phyloP scores from a whole-genome alignment of 2,113 vertebrate species.

The Oncorhynchus mykiss region DNA sequence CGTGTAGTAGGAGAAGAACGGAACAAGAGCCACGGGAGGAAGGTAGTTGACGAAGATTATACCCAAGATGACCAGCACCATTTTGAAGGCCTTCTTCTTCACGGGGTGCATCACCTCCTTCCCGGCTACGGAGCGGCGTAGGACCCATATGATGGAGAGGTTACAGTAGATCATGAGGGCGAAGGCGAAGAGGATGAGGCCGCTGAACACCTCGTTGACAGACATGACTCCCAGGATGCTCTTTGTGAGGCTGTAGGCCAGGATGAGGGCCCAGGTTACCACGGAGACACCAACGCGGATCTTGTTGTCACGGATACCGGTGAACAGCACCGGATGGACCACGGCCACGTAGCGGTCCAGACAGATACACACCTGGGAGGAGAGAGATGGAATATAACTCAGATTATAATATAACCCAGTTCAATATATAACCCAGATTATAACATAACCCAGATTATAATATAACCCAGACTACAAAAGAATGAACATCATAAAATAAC shows the following conservation, averaged over 20 bases:
- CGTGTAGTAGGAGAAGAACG: slow-evolving; percentile 63
- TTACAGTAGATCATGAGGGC: slow-evolving; percentile 74
- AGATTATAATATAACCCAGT: too few relatives aligned
- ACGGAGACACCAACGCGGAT: slow-evolving; percentile 50
- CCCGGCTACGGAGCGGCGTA: slow-evolving; percentile 65
- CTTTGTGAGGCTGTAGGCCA: slow-evolving; percentile 61
- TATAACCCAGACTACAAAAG: too few relatives aligned
- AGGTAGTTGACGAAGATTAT: slow-evolving; percentile 72
- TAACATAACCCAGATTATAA: too few relatives aligned
- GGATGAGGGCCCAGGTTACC: slow-evolving; percentile 58
- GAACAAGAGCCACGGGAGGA: slow-evolving; percentile 68
- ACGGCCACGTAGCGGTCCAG: slow-evolving; percentile 74
- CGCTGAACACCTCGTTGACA: slow-evolving; percentile 59
- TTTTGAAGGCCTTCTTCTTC: slow-evolving; percentile 74
- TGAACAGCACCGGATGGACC: slow-evolving; percentile 70
- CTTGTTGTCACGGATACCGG: slow-evolving; percentile 56
- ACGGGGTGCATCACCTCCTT: slow-evolving; percentile 73
- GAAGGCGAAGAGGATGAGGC: slow-evolving; percentile 69
- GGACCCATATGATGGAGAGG: slow-evolving; percentile 70
- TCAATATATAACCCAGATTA: too few relatives aligned
- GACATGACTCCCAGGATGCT: slow-evolving; percentile 45
- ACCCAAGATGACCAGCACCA: slow-evolving; percentile 66
- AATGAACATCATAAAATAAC: too few relatives aligned
- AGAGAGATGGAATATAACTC: too few relatives aligned
- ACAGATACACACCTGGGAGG: slow-evolving; percentile 66